Base-by-base conservation (phyloP, 1,140 invertebrate species). In the Cotesia glomerata region DNA sequence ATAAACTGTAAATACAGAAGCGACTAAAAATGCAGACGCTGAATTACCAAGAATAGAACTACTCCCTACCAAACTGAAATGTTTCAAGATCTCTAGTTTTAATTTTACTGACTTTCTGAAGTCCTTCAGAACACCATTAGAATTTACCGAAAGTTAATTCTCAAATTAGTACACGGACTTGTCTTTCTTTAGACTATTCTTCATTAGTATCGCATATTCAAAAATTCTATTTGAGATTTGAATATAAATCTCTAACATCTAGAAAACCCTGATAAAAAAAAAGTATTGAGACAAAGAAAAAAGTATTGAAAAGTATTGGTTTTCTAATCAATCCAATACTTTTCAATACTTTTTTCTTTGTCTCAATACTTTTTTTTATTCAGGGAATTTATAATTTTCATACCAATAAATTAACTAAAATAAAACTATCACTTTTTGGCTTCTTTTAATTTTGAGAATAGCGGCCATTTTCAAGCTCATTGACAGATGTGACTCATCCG, bases 61-160 rank as follows among this genome's bases (percentile, higher is more conserved):
- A 14, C 26, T 45, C 4, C 18, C 11, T 64, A 64, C 39, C 0
- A 13, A 63, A 63, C 62, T 18, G 62, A n/a, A 35, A 45, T 64
- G 16, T 49, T 35, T n/a, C 8, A 8, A 7, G 5, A 16, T 14
- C 14, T 49, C 16, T 36, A 16, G 18, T 58, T 58, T 58, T 9
- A 64, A 64, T 16, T 64, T 45, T 64, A 35, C 62, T n/a, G 16
- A 49, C 39, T 49, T 11, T 34, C 62, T 64, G 62, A 18, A 36
- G 49, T 64, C 35, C 39, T 49, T 49, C 14, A 26, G 26, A 26
- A 13, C 62, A 49, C 49, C 26, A 16, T 35, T 64, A 16, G 16
- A 18, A 26, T 64, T 64, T n/a, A 45, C 2, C 16, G 34, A 36
- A 13, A 16, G 13, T 64, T 49, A 45, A 49, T 36, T 16, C 18